Percentiles rank a stretch among this genome's conserved stretches.
Evolutionary conservation across 2,888 invertebrate genomes (phyloP).

Genomic region (Pandemis corylana): DNA sequence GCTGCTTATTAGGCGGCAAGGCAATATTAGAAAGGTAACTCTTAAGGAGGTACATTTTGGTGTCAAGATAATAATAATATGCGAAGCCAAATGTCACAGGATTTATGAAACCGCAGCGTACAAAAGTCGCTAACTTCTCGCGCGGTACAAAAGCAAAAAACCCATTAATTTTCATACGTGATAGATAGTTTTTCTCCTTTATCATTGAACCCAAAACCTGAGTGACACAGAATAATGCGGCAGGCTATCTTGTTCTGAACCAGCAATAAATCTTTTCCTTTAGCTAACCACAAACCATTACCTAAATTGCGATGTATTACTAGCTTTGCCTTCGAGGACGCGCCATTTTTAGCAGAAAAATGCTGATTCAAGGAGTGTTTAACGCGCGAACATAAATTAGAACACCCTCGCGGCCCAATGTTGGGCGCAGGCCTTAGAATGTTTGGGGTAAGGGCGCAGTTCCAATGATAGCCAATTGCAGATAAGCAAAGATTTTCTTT

Average conservation of each 20-base stretch:
- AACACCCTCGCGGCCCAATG: not conserved
- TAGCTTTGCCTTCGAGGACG: conserved; percentile 23
- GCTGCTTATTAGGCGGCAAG: too few relatives aligned
- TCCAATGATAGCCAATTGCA: too few relatives aligned
- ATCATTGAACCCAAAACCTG: conserved; percentile 35
- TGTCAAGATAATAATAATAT: too few relatives aligned
- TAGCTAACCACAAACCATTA: conserved; percentile 42
- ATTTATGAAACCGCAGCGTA: not conserved
- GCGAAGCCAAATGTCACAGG: not conserved
- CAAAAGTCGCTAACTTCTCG: not conserved
- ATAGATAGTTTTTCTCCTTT: conserved; percentile 35
- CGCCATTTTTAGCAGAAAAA: conserved; percentile 8
- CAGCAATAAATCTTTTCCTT: conserved; percentile 40
- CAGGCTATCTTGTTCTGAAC: conserved; percentile 36
- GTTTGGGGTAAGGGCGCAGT: too few relatives aligned
- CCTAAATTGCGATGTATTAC: conserved; percentile 41
- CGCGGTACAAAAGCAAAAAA: not conserved
- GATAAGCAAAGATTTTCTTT: too few relatives aligned
- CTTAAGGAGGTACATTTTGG: too few relatives aligned
- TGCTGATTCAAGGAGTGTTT: not conserved
- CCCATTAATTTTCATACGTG: conserved; percentile 12
- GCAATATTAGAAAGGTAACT: too few relatives aligned
- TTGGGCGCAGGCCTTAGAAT: too few relatives aligned
- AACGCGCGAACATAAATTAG: not conserved
- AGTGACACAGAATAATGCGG: conserved; percentile 41